Evolutionary conservation across 2,797 vertebrate species (phyloP).

Genomic region (Cynodonichthys magdalenae): DNA sequence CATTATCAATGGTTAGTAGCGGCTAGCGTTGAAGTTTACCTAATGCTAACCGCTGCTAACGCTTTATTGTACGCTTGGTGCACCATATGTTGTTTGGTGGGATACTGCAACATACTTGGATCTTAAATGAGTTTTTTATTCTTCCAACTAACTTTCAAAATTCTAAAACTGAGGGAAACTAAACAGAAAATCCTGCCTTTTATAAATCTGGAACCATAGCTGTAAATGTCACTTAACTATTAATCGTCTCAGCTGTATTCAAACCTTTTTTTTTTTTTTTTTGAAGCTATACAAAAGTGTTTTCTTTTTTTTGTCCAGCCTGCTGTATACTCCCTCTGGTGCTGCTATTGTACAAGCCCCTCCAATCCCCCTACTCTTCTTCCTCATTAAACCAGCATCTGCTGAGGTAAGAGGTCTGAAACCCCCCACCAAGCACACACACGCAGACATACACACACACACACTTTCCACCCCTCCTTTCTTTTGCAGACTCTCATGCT

Average conservation of each 20-base stretch:
- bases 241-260: background rate
- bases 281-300: too few species aligned
- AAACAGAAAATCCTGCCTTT: background rate
- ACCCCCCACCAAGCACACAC: conserved; percentile 27
- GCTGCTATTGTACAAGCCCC: conserved; percentile 57
- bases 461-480: conserved; percentile 27
- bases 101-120: too few species aligned
- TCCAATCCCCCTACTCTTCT: conserved; percentile 65
- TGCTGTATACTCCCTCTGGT: conserved; percentile 39
- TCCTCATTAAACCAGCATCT: conserved; percentile 76
- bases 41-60: too few species aligned
- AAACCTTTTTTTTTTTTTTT: background rate
- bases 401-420: conserved; percentile 70
- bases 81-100: too few species aligned
- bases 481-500: conserved; percentile 53
- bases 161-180: background rate
- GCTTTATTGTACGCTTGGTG: too few species aligned
- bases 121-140: too few species aligned
- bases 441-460: conserved; percentile 28
- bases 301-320: conserved; percentile 38
- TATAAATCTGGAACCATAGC: background rate
- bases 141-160: too few species aligned
- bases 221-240: background rate
- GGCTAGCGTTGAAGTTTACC: too few species aligned
- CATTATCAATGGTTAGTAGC: too few species aligned